Percentiles rank a stretch among this genome's conserved stretches.
Conservation (phyloP, 2,888 invertebrate species). For the Nineta flava region DNA sequence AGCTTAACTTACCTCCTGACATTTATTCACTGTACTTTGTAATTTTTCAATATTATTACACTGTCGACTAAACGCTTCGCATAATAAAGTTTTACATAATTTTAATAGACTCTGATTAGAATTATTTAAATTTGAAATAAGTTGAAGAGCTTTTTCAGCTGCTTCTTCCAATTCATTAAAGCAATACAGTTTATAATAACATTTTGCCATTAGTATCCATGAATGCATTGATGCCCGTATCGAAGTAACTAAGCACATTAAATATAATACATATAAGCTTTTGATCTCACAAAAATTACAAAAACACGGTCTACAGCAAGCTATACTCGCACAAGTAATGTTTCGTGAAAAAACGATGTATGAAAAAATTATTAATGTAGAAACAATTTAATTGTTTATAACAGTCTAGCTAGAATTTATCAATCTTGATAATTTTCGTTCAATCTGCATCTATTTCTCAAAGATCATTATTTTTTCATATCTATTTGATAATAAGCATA, state of each 20-base stretch:
- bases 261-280: too few relatives aligned
- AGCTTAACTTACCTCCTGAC: slow-evolving; percentile 22
- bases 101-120: slow-evolving; percentile 18
- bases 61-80: slow-evolving; percentile 28
- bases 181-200: slow-evolving; percentile 32
- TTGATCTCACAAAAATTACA: too few relatives aligned
- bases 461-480: too few relatives aligned
- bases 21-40: slow-evolving; percentile 22
- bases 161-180: slow-evolving; percentile 31
- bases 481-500: too few relatives aligned
- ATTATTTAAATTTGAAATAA: slow-evolving; percentile 20
- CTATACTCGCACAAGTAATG: too few relatives aligned
- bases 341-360: too few relatives aligned
- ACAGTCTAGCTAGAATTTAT: too few relatives aligned
- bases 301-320: too few relatives aligned
- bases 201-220: slow-evolving; percentile 31
- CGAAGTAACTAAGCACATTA: slow-evolving; percentile 19
- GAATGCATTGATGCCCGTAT: slow-evolving; percentile 30
- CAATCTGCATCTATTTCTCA: too few relatives aligned
- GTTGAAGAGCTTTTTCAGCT: slow-evolving; percentile 23
- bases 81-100: slow-evolving; percentile 20
- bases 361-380: too few relatives aligned
- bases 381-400: too few relatives aligned
- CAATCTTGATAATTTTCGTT: too few relatives aligned
- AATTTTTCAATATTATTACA: slow-evolving; percentile 30